phyloP scores from a whole-genome alignment of 2,797 vertebrate species.

The Oreonectes daqikongensis region DNA sequence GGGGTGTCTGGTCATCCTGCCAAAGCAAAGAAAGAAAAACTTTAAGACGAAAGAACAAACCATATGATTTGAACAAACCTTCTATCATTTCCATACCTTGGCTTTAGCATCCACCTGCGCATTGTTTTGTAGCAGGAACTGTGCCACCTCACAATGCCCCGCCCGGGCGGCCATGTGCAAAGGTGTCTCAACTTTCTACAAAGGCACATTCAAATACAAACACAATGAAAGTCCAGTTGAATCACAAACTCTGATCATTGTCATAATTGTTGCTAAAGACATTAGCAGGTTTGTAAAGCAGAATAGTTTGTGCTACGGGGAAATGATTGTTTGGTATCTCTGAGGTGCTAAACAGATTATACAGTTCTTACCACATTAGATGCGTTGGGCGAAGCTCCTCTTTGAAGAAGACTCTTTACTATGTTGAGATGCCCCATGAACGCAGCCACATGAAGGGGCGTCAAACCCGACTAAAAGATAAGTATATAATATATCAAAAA shows the following conservation, averaged over 20 bases:
- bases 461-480: slow-evolving; percentile 87
- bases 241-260: slow-evolving; percentile 11
- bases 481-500: slow-evolving; percentile 24
- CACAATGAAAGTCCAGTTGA: background rate
- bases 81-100: slow-evolving; percentile 78
- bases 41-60: background rate
- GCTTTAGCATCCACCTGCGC: slow-evolving; percentile 95
- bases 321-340: slow-evolving; percentile 6
- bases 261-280: slow-evolving; percentile 2
- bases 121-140: slow-evolving; percentile 92
- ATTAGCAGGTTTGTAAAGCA: slow-evolving; percentile 1
- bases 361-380: slow-evolving; percentile 90
- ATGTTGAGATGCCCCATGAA: slow-evolving; percentile 97
- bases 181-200: slow-evolving; percentile 93
- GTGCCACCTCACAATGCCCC: slow-evolving; percentile 92
- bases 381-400: slow-evolving; percentile 93
- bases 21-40: background rate
- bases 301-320: background rate
- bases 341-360: slow-evolving; percentile 3
- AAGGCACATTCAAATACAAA: slow-evolving; percentile 27
- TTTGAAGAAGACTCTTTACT: slow-evolving; percentile 89
- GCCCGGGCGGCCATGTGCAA: slow-evolving; percentile 96
- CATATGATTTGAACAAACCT: background rate
- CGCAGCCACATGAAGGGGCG: slow-evolving; percentile 93
- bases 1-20: slow-evolving; percentile 94